phyloP scores from a whole-genome alignment of 2,888 invertebrate species.

The Idaea straminata region DNA sequence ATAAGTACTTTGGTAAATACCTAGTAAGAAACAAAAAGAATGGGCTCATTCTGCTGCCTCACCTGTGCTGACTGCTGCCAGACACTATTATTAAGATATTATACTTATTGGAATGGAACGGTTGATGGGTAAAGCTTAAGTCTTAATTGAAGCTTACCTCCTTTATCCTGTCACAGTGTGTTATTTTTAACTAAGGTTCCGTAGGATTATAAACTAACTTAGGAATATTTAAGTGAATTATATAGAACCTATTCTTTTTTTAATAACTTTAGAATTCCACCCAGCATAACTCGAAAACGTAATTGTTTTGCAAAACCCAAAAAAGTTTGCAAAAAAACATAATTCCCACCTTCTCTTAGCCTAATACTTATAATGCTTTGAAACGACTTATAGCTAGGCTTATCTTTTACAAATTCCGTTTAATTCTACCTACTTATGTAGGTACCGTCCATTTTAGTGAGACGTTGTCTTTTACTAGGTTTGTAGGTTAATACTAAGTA shows the following conservation, averaged over 20 bases:
- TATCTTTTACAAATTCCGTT: too few species aligned
- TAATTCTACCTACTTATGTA: too few species aligned
- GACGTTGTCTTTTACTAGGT: not conserved
- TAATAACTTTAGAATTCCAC: too few species aligned
- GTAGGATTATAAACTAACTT: not conserved
- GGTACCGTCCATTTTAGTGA: not conserved
- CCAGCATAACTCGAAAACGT: too few species aligned
- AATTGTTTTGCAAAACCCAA: too few species aligned
- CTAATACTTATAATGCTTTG: too few species aligned
- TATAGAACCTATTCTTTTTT: too few species aligned
- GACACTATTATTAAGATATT: not conserved
- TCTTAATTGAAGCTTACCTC: not conserved
- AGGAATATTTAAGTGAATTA: not conserved
- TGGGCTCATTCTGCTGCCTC: not conserved
- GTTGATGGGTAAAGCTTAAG: too few species aligned
- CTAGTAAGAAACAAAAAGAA: not conserved
- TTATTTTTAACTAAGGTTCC: not conserved
- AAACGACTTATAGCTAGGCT: too few species aligned
- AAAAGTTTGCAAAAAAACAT: too few species aligned
- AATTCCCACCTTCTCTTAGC: too few species aligned
- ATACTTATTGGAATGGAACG: not conserved
- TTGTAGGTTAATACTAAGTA: not conserved
- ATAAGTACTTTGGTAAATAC: not conserved
- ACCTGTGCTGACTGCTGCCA: not conserved
- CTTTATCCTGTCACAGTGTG: not conserved